A percentile compares a stretch with the other conserved stretches of the same genome.
These are phyloP conservation scores for Oenanthe melanoleuca DNA, from an alignment of 2,113 vertebrate genomes.

Conservation along the genomic window DNA sequence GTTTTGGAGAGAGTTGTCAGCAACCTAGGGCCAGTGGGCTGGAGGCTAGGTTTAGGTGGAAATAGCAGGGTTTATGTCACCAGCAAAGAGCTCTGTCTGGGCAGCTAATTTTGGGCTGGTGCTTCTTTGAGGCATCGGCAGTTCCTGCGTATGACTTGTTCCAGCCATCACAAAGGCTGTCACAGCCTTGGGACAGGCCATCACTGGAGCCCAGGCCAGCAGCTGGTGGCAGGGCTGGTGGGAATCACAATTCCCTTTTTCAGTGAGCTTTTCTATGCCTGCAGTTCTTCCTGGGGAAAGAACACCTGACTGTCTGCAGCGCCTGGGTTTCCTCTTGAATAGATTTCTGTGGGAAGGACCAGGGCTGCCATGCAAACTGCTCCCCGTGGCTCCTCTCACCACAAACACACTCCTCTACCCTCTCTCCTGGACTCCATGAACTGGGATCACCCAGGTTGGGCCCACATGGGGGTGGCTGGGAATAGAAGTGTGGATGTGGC, in stretches of 20 bases:
- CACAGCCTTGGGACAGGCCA: neutral
- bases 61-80: neutral
- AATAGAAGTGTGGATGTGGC: neutral
- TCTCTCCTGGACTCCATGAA: neutral
- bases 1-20: conserved; percentile 40
- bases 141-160: neutral
- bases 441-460: neutral
- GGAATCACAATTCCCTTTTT: neutral
- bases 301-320: neutral
- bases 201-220: neutral
- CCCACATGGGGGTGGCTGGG: neutral
- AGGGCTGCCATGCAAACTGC: neutral
- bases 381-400: neutral
- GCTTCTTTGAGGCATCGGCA: neutral
- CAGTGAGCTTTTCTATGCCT: neutral
- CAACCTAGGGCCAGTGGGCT: neutral
- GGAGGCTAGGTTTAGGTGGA: neutral
- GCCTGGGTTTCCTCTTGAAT: neutral
- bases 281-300: neutral
- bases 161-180: neutral
- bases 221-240: neutral
- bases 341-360: neutral
- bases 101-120: neutral
- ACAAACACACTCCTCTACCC: neutral
- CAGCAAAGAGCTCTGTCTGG: neutral